Conservation (phyloP, 2,888 invertebrate species). For the Patella ulyssiponensis region DNA sequence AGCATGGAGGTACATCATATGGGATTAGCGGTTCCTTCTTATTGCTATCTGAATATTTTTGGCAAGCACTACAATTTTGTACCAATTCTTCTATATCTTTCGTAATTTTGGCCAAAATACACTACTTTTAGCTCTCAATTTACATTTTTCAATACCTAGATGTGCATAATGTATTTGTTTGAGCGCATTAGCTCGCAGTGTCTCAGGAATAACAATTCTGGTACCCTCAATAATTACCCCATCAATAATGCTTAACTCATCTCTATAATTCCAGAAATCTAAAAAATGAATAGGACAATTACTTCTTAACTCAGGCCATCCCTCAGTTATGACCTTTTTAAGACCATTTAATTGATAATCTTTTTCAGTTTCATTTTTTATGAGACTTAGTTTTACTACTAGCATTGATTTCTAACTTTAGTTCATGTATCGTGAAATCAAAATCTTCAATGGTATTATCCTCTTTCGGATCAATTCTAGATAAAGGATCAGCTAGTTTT, state of each 20-base stretch:
- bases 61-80: not conserved
- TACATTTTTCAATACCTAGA: conserved; percentile 6
- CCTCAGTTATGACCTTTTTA: not conserved
- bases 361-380: conserved; percentile 2
- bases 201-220: not conserved
- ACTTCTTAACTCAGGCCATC: not conserved
- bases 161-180: conserved; percentile 10
- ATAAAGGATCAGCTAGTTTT: conserved; percentile 4
- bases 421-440: not conserved
- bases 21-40: conserved; percentile 2
- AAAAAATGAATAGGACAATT: conserved; percentile 4
- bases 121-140: not conserved
- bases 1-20: not conserved
- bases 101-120: conserved; percentile 3
- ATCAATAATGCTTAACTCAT: conserved; percentile 7
- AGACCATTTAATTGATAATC: conserved; percentile 2
- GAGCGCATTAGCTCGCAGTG: not conserved
- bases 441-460: conserved; percentile 4
- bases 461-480: conserved; percentile 3
- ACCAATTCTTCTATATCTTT: not conserved
- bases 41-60: not conserved
- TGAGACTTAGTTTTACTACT: not conserved
- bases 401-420: not conserved
- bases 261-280: conserved; percentile 8
- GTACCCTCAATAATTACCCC: not conserved